Base-by-base conservation (phyloP, 1,140 invertebrate species). In the Zaprionus camerounensis region DNA sequence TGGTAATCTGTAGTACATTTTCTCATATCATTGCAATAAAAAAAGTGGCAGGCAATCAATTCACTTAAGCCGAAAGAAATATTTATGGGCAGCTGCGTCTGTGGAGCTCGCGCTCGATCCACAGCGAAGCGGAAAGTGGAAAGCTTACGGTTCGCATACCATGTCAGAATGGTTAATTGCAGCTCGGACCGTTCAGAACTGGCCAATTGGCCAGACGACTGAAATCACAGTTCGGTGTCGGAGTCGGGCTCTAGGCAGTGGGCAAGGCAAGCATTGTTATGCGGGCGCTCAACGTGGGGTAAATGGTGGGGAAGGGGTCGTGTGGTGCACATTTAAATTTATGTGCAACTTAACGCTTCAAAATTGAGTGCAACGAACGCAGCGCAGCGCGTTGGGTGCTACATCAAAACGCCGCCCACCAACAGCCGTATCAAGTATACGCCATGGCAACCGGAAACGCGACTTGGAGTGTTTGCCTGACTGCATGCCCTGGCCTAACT, bases 331-430 rank as follows among this genome's bases (percentile, higher is more conserved):
- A 90, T 90, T 90, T 90, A 90, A 90, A 90, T 90, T 90, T 90
- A 90, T 90, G 85, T 88, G 81, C 86, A 90, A 90, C 85, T 90
- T 90, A 90, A 90, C 85, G 85, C 86, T 90, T 90, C 79, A 90
- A 90, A 90, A 90, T 90, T 85, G 85, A 90, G 85, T 90, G 85
- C 85, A 90, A 90, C 82, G 86, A 90, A 90, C 85, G 85, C 76
- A 63, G 55, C 31, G 68, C 67, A 7, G 36, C 24, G 36, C 31
- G 26, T 26, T 73, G 41, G 59, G 62, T 41, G 69, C 34, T 61
- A 51, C 70, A 77, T 62, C 75, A 63, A 68, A 75, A 79, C 55
- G 85, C 70, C 53, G 56, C 72, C 83, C 79, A 66, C 83, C 83
- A 87, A 71, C 70, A 78, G 76, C 74, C 78, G 82, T 74, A 90